Base-by-base conservation (phyloP, 2,888 invertebrate genomes). In the Drosophila ustulata region DNA sequence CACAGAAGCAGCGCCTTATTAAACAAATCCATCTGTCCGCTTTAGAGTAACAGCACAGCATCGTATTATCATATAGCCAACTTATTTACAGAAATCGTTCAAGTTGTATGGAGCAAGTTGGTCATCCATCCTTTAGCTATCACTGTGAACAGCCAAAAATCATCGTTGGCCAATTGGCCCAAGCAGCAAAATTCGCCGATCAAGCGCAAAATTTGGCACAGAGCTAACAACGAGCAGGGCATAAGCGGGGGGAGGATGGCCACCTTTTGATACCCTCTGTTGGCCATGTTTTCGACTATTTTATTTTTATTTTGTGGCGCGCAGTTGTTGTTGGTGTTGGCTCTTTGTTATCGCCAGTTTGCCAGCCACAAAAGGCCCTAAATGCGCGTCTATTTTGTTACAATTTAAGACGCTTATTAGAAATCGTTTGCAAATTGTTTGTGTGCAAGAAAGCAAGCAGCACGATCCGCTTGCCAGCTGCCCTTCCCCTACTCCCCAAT, bases 391-490 rank as follows among this genome's bases (percentile, higher is more conserved):
- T 80, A 79, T 89, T 86, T 84, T 87, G 83, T 88, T 90, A 81
- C 82, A 83, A 82, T 88, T 87, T 84, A 85, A 82, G 86, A 83
- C 86, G 87, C 82, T 88, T 88, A 89, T 89, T 89, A 85, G 88
- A 89, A 89, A 88, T 85, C 88, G 88, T 79, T 89, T 87, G 87
- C 85, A 83, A 87, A 88, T 88, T 87, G 88, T 88, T 82, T 80
- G 76, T 76, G 73, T 76, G 69, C 68, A 74, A 85, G 79, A 75
- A 81, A 83, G 85, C 85, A 70, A 69, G 72, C 68, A 51, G 76
- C 78, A 85, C 73, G 80, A 83, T 81, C 67, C 32, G 47, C 43
- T 61, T 58, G 39, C 39, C 39, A 41, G 18, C 39, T 30, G 6
- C 39, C 39, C 39, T 4, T 13, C n/a, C 39, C 37, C 7, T 13